These are phyloP conservation scores for Phasianus colchicus DNA, from an alignment of 2,113 vertebrate genomes.

Conservation along the genomic window DNA sequence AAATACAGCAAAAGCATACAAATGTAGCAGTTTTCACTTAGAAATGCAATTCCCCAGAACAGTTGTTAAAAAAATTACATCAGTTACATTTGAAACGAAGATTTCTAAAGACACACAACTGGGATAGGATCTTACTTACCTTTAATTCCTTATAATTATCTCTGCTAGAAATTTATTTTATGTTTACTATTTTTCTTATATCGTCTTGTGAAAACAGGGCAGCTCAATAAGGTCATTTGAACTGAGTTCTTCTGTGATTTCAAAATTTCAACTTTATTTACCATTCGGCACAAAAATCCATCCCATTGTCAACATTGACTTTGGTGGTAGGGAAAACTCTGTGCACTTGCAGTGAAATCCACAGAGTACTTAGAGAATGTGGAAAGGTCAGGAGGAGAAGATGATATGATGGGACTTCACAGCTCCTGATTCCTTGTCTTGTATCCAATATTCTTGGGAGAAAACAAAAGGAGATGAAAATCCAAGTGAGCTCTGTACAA, in stretches of 20 bases:
- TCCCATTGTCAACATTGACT: neutral
- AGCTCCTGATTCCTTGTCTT: neutral
- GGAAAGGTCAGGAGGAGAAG: neutral
- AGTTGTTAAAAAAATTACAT: neutral
- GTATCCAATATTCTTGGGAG: neutral
- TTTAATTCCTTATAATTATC: neutral
- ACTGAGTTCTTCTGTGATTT: neutral
- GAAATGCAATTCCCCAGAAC: conserved; percentile 4
- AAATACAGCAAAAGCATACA: neutral
- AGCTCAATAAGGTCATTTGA: neutral
- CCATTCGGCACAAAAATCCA: neutral
- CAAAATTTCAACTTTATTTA: neutral
- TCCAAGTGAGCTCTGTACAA: neutral
- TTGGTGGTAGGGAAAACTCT: neutral
- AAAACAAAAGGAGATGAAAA: neutral
- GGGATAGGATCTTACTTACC: neutral
- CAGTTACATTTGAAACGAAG: conserved; percentile 5
- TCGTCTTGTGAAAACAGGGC: neutral
- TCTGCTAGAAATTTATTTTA: neutral
- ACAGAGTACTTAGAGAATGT: neutral
- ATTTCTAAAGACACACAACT: neutral
- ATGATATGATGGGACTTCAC: neutral
- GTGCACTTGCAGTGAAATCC: neutral
- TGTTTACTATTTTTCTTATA: neutral
- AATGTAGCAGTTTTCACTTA: neutral